Conservation (phyloP, 2,888 invertebrate genomes). For the Nomada lathburiana region DNA sequence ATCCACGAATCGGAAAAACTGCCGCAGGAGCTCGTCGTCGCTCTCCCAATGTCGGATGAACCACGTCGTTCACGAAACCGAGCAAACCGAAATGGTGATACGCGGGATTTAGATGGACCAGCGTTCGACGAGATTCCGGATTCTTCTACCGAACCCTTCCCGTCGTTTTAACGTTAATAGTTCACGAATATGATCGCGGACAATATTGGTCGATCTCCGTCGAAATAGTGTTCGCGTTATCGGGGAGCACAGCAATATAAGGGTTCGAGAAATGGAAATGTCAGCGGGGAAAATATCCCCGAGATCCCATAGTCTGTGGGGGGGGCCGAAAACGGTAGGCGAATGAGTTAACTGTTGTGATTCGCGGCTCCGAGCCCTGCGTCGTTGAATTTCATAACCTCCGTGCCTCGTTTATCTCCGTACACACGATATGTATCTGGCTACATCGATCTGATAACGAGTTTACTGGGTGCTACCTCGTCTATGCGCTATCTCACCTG, state of each 20-base stretch:
- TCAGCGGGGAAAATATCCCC: no score
- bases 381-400: slow-evolving; percentile 61
- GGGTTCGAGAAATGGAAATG: no score
- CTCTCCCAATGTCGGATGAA: slow-evolving; percentile 26
- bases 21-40: slow-evolving; percentile 29
- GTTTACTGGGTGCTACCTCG: slow-evolving; percentile 62
- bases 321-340: slow-evolving; percentile 11
- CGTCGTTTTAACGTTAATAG: no score
- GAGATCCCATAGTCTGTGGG: no score
- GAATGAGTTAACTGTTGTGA: slow-evolving; percentile 33
- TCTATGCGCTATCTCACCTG: slow-evolving; percentile 60
- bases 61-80: not conserved
- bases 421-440: slow-evolving; percentile 58
- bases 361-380: slow-evolving; percentile 24
- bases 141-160: not conserved
- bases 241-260: no score
- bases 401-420: slow-evolving; percentile 54
- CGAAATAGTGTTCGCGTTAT: no score
- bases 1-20: slow-evolving; percentile 38
- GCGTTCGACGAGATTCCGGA: not conserved
- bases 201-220: no score
- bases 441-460: slow-evolving; percentile 63
- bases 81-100: slow-evolving; percentile 14
- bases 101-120: not conserved
- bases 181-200: no score